A percentile compares a stretch with the other conserved stretches of the same genome.
These are phyloP conservation scores for Macrosiphum euphorbiae DNA, from an alignment of 2,888 invertebrate genomes.

Conservation along the genomic window DNA sequence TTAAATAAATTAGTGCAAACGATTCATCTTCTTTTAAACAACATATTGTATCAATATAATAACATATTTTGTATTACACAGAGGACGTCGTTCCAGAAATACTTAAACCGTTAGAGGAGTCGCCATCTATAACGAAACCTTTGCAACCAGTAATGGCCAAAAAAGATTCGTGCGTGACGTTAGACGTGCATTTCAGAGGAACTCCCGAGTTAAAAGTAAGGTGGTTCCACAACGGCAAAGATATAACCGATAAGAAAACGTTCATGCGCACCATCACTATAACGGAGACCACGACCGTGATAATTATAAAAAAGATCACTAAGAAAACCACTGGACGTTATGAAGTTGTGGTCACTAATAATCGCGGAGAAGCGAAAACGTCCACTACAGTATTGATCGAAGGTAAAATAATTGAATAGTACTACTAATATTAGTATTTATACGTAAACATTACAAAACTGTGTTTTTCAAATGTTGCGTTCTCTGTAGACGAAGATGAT, in stretches of 20 bases:
- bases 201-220: conserved; percentile 80
- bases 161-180: conserved; percentile 78
- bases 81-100: conserved; percentile 70
- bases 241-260: conserved; percentile 72
- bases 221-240: conserved; percentile 89
- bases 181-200: conserved; percentile 82
- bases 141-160: conserved; percentile 81
- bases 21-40: background rate
- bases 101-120: conserved; percentile 71
- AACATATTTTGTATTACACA: background rate
- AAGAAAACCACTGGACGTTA: conserved; percentile 89
- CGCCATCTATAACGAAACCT: conserved; percentile 84
- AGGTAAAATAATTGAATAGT: conserved; percentile 68
- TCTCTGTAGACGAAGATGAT: background rate
- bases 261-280: conserved; percentile 73
- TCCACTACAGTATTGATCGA: conserved; percentile 86
- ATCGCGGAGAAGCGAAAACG: conserved; percentile 82
- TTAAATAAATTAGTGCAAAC: no score
- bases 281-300: conserved; percentile 76
- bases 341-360: conserved; percentile 85
- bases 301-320: conserved; percentile 78
- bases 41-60: background rate
- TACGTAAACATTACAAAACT: background rate
- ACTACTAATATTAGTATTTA: background rate
- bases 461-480: background rate